Conservation (phyloP, 2,888 invertebrate genomes). For the Abrostola tripartita region DNA sequence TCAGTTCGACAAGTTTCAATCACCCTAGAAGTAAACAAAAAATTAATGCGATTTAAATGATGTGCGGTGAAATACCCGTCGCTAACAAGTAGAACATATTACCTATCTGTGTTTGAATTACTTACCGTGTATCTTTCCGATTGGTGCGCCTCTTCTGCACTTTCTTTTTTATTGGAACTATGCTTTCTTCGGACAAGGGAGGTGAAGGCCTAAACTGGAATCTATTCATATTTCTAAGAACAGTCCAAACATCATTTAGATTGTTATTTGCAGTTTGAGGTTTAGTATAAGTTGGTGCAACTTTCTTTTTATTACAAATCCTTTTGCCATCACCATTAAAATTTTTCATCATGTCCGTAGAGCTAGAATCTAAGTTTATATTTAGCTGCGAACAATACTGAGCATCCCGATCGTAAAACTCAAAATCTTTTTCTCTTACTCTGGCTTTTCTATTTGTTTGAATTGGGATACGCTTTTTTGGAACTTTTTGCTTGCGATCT, state of each 20-base stretch:
- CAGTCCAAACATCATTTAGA: slow-evolving; percentile 75
- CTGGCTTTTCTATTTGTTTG: slow-evolving; percentile 58
- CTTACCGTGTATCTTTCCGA: slow-evolving; percentile 69
- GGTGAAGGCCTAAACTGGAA: slow-evolving; percentile 77
- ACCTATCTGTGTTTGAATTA: slow-evolving; percentile 1
- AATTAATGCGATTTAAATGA: neutral
- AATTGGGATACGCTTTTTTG: slow-evolving; percentile 62
- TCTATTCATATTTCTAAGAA: slow-evolving; percentile 77
- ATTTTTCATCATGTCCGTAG: slow-evolving; percentile 67
- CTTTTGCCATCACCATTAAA: slow-evolving; percentile 66
- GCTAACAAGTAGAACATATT: neutral
- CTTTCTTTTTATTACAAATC: slow-evolving; percentile 46
- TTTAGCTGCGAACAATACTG: slow-evolving; percentile 70
- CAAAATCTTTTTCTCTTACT: slow-evolving; percentile 60
- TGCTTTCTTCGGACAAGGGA: slow-evolving; percentile 72
- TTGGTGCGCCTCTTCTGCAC: slow-evolving; percentile 57
- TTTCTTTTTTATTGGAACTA: slow-evolving; percentile 63
- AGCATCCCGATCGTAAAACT: slow-evolving; percentile 73
- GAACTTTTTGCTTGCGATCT: slow-evolving; percentile 55
- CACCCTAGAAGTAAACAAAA: slow-evolving; percentile 63
- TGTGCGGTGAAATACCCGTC: no score
- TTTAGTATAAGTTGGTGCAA: slow-evolving; percentile 27
- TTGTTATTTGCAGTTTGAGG: slow-evolving; percentile 51
- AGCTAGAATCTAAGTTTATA: slow-evolving; percentile 72
- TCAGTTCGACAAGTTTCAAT: slow-evolving; percentile 76